Evolutionary conservation across 2,888 invertebrate species (phyloP).

Genomic region (Drosophila prolongata): DNA sequence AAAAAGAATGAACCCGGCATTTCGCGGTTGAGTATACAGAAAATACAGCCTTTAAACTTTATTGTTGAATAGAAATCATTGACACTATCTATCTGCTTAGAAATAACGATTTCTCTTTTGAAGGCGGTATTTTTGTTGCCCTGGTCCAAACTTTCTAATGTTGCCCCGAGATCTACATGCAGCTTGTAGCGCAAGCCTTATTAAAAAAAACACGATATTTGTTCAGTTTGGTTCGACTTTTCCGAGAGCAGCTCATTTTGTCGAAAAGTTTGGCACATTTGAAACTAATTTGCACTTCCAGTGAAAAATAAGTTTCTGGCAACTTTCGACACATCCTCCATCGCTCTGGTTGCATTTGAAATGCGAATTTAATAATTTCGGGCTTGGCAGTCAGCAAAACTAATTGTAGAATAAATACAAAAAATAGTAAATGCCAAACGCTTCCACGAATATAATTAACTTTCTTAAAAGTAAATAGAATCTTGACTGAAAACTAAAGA

Average conservation of each 20-base stretch:
- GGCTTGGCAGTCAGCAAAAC: conserved; percentile 32
- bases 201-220: background rate
- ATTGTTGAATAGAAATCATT: no score
- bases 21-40: no score
- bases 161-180: background rate
- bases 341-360: conserved; percentile 1
- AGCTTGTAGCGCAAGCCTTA: background rate
- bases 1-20: no score
- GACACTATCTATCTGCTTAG: no score
- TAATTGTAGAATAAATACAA: conserved; percentile 55
- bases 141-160: background rate
- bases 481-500: conserved; percentile 63
- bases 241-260: conserved; percentile 29
- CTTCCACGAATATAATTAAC: conserved; percentile 67
- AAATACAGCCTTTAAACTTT: no score
- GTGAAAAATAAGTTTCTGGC: conserved; percentile 43
- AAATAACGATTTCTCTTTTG: background rate
- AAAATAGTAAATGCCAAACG: conserved; percentile 23
- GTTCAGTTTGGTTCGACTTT: background rate
- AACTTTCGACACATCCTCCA: conserved; percentile 33
- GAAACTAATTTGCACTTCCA: conserved; percentile 53
- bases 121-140: background rate
- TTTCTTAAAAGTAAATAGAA: conserved; percentile 71
- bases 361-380: conserved; percentile 47
- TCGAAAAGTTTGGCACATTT: conserved; percentile 51